Conservation (phyloP, 2,113 vertebrate species). For the Callospermophilus lateralis region DNA sequence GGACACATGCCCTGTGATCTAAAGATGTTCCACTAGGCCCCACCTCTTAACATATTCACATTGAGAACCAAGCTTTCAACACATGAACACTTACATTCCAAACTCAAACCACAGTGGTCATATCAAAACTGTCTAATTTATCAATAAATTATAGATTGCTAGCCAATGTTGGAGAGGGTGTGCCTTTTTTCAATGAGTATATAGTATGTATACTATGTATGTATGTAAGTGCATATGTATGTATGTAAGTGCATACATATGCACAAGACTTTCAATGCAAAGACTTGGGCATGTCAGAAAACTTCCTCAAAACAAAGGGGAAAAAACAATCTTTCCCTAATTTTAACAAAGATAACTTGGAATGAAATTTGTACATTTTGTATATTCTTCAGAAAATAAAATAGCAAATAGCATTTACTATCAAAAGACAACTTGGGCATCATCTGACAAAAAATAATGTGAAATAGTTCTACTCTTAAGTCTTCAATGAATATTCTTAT, state of each 20-base stretch:
- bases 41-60: no score
- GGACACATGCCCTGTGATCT: no score
- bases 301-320: not conserved
- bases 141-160: not conserved
- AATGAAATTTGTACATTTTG: not conserved
- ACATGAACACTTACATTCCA: no score
- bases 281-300: not conserved
- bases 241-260: accelerated
- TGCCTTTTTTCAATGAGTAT: not conserved
- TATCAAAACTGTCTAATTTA: not conserved
- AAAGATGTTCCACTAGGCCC: no score
- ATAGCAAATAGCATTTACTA: not conserved
- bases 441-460: not conserved
- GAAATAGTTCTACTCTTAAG: not conserved
- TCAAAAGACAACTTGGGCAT: not conserved
- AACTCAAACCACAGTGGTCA: no score
- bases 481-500: not conserved
- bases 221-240: no score
- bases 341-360: not conserved
- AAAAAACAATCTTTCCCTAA: not conserved
- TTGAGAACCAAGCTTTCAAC: no score
- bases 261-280: not conserved
- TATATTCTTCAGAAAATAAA: not conserved
- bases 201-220: no score
- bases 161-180: not conserved